Base-by-base conservation (phyloP, 1,140 invertebrate species). In the Acyrthosiphon pisum region DNA sequence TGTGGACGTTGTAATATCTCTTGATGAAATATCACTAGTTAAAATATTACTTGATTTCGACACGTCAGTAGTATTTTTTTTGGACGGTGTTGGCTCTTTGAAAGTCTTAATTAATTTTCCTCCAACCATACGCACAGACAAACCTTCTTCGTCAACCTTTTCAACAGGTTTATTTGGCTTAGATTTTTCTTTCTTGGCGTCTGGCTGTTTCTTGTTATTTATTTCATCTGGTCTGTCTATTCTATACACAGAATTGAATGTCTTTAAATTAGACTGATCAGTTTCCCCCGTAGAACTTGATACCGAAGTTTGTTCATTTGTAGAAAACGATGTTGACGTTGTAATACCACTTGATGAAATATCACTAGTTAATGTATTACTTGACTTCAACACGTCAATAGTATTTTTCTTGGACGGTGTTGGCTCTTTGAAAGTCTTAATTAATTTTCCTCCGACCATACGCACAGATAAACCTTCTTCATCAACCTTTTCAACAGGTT, bases 361-460 rank as follows among this genome's bases (percentile, higher is more conserved):
- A n/a, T 91, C 56, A 48, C 6, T 8, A n/a, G 37, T 30, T n/a
- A 26, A n/a, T n/a, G 22, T 91, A n/a, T 46, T 18, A 91, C 41
- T 68, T 8, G 56, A 91, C 0, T 44, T 44, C 6, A 26, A 68
- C 23, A n/a, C 20, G 0, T 68, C 14, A 35, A n/a, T n/a, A n/a
- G n/a, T n/a, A 76, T 23, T 81, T 76, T 76, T 76, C 9, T 83
- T 93, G 0, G 93, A 81, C 8, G 56, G 50, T 14, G 90, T 46
- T 44, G 92, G 92, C 56, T 84, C 53, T n/a, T 86, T 87, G 30
- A 93, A 93, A 41, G 90, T 91, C 48, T 91, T 93, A 0, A 94
- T 93, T 35, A 94, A 88, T 93, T 94, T 94, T 37, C 94, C 94
- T 35, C 94, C 94, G 3, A 94, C 87, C 94, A 94, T 94, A 53